Conservation (phyloP, 2,888 invertebrate genomes). For the Chirona hameri region DNA sequence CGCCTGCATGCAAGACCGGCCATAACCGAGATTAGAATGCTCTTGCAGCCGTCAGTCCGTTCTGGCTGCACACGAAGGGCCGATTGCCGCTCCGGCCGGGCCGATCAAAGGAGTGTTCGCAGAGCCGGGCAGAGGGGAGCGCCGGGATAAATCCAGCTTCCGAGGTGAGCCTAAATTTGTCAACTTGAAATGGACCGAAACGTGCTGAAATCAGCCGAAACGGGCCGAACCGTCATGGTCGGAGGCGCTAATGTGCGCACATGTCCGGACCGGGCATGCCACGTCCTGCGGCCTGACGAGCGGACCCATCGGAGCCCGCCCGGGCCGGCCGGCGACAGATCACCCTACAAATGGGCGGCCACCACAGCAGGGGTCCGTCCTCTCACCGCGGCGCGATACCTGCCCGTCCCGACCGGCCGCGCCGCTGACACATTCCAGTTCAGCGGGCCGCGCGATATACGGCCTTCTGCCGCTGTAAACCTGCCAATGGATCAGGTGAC, state of each 20-base stretch:
- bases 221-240: too few species aligned
- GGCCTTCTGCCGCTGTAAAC: background rate
- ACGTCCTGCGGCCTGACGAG: too few species aligned
- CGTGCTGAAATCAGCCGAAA: too few species aligned
- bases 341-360: background rate
- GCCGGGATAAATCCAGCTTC: too few species aligned
- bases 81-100: background rate
- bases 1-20: background rate
- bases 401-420: background rate
- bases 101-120: background rate
- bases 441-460: background rate
- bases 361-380: background rate
- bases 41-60: background rate
- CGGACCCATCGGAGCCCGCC: too few species aligned
- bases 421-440: background rate
- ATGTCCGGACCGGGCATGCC: too few species aligned
- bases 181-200: too few species aligned
- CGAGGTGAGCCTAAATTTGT: too few species aligned
- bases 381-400: background rate
- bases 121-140: too few species aligned
- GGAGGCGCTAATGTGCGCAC: too few species aligned
- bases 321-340: background rate
- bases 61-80: background rate
- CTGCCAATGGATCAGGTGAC: background rate
- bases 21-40: conserved; percentile 9